Evolutionary conservation across 1,140 invertebrate genomes (phyloP).

Genomic region (Drosophila pruinosa): DNA sequence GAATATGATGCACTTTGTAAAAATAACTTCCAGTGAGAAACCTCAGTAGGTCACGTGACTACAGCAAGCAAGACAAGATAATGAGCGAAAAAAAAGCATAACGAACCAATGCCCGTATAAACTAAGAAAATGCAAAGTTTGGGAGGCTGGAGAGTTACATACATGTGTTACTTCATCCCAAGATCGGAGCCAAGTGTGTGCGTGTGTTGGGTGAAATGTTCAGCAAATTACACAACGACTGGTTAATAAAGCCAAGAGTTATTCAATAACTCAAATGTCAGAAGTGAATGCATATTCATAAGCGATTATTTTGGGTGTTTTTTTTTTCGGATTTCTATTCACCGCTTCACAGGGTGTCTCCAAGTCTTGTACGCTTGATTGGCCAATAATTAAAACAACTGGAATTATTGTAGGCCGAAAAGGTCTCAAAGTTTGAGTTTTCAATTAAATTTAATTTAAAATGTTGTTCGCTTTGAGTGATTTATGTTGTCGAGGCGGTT

Average conservation of each 20-base stretch:
- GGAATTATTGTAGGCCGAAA: constrained; percentile 2
- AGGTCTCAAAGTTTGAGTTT: not conserved
- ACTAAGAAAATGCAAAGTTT: constrained; percentile 8
- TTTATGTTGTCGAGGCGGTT: constrained; percentile 5
- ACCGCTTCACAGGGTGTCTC: not conserved
- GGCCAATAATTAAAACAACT: not conserved
- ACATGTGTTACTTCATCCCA: not conserved
- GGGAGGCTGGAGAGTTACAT: not conserved
- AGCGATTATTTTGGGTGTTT: too few species aligned
- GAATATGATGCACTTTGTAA: not conserved
- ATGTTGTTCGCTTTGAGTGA: constrained; percentile 9
- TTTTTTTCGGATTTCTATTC: not conserved
- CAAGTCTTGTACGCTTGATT: not conserved
- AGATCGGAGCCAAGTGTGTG: not conserved
- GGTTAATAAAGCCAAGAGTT: not conserved
- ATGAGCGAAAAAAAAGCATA: not conserved
- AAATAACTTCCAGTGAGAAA: not conserved
- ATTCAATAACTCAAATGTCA: constrained; percentile 16
- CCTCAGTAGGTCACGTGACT: constrained; percentile 1
- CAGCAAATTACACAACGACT: constrained; percentile 6
- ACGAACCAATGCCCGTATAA: not conserved
- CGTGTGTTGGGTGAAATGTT: constrained; percentile 5
- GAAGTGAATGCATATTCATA: constrained; percentile 11
- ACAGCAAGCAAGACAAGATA: not conserved
- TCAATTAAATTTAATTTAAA: constrained; percentile 15